Evolutionary conservation across 2,797 vertebrate genomes (phyloP), one percentile per base, ranked within the genome.

Genomic region (Micrastur ruficollis): DNA sequence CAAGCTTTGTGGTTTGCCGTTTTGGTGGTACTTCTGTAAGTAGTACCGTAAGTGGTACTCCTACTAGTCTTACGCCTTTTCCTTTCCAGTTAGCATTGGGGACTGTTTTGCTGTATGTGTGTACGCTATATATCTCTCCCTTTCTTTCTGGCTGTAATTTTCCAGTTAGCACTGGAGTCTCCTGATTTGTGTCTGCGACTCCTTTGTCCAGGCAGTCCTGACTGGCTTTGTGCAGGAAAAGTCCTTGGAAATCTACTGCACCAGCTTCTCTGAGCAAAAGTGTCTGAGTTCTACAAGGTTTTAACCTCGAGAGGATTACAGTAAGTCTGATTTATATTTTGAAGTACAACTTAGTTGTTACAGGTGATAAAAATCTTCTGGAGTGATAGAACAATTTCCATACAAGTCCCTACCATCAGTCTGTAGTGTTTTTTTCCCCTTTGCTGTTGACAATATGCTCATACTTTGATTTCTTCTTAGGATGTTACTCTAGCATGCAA

Each of bases 321-420:
- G 95, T 96, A 95, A 96, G 92, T 95, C 94, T 4, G 23, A 71
- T 93, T 92, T 94, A 40, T 82, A 6, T 82, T 79, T 82, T 49
- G 34, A 83, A 83, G 38, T 91, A 40, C 58, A 66, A 8, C 7
- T 31, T 55, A 47, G 14, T 81, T 72, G 26, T 90, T 81, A 21
- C 9, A 81, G 59, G 34, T 65, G 81, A 46, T 59, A 74, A 82
- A 78, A 92, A 14, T 19, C 26, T 84, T 49, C 25, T 47, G 42
- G 8, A 59, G 25, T 23, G 21, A 18, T 15, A 53, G 42, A 83
- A 44, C 5, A 34, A 16, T 67, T 72, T 67, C 55, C 19, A 1
- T 63, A 7, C 21, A 56, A 59, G 23, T 74, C 18, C 14, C 14
- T 81, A 6, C 65, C 15, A 3, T 14, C 6, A 5, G 12, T 31